Evolutionary conservation across 2,888 invertebrate species (phyloP), one percentile per base, ranked within the genome.

Genomic region (Ptychoptera albimana): DNA sequence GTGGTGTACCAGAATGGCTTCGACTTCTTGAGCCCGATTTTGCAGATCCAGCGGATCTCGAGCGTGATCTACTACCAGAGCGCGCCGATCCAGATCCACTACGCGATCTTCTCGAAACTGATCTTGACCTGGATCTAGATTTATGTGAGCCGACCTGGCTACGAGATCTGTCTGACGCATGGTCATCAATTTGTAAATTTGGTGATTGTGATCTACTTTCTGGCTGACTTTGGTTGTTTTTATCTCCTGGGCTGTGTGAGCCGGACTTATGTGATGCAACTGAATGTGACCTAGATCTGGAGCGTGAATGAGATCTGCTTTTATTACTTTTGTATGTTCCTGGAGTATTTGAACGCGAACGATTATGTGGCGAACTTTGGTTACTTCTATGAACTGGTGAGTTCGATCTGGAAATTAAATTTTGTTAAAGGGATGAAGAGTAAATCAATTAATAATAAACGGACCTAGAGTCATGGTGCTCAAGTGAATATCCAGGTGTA

Each of bases 161-260:
- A 23, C 23, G 23, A 8, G 61, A 62, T 9, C 55, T 55, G 13
- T 47, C 48, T 3, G 64, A 63, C 4, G 7, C 23, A 39, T 57
- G 55, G 16, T 63, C 68, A 52, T 70, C 71, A 44, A 71, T 71
- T 61, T 70, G 64, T 36, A 72, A 58, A 52, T 67, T 68, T 1
- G 71, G 70, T 12, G 70, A 71, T 34, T 44, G 37, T 7, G 47
- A 44, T 12, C 48, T 45, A 37, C 49, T 50, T 11, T 35, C 43
- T 13, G 13, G 58, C 4, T 51, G 57, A 46, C 45, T 47, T 46
- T 31, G 49, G 8, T 43, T 30, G 16, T 50, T 49, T 8, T 53
- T 53, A 16, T 44, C 46, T 6, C 41, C 47, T 12, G 55, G 54
- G 13, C 48, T 45, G 34, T 44, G 51, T 40, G 55, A 50, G 8